Base-by-base conservation (phyloP, 2,797 vertebrate genomes). In the Ispidina lecontei region DNA sequence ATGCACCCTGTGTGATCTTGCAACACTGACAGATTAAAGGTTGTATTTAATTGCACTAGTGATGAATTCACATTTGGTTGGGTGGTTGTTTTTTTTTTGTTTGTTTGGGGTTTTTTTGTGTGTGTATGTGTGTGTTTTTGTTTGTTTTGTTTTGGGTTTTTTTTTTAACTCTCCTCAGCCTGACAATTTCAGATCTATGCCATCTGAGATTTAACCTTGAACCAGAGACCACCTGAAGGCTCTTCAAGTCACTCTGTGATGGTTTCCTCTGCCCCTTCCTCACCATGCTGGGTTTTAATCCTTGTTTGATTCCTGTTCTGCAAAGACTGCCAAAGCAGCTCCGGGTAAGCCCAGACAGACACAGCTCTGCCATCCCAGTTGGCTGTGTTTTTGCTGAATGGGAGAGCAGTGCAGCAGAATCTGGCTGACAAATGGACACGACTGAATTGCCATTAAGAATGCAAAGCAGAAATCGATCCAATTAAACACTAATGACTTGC, bases 401-500 rank as follows among this genome's bases (percentile, higher is more conserved):
- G 1, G 39, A 43, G 35, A 31, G 67, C 1, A 4, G 10, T 31
- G 71, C 51, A 55, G 52, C 68, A 79, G 78, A 31, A 26, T 9
- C 25, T 35, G 69, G 7, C 56, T 82, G 88, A 80, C 28, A 76
- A 76, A 60, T 28, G 56, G 49, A n/a, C 2, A 1, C 1, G 18
- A 20, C 70, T 25, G n/a, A 31, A 28, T 17, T 21, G 12, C 12
- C 77, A 88, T 95, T 88, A 78, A 86, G 81, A 81, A 86, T 55
- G 83, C 84, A 81, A 90, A 94, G 2, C 25, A 77, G 73, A 29
- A 54, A 80, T 92, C 4, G 19, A 90, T 84, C 67, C 68, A 44
- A 55, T 94, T 62, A 94, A 95, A 85, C 60, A 83, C 64, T 62
- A 54, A 85, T 41, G 59, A 55, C 75, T 73, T 51, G 35, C 73